Evolutionary conservation across 2,113 vertebrate genomes (phyloP), one percentile per base, ranked within the genome.

Genomic region (Epinephelus moara): DNA sequence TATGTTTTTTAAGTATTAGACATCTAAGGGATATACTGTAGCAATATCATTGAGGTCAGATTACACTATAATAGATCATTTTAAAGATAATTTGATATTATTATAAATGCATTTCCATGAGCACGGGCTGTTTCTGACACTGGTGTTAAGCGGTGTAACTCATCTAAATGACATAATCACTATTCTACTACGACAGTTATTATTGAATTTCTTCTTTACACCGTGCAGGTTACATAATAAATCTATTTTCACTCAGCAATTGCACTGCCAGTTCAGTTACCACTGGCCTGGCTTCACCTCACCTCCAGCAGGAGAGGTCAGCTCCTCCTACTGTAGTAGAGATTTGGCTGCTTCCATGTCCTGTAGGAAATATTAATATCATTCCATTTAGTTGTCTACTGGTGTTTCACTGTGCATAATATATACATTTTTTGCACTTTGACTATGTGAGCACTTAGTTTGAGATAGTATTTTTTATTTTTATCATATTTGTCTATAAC

Each of bases 261-360:
- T 79, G 30, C 11, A 10, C 70, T 69, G 17, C 18, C 19, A 33
- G 52, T 70, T 78, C n/a, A 33, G 14, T 72, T 14, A 12, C 19
- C 19, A 27, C 37, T 55, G 33, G 13, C 59, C 70, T 37, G 4
- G 49, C 18, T 69, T 83, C 67, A 85, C 53, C 52, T 90, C 56
- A 72, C 62, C 76, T 79, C n/a, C 21, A 81, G 23, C 61, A 56
- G 15, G 45, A 40, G 2, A 53, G 70, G 52, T 79, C 57, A 21
- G 57, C 71, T 67, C 84, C 87, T 80, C 84, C 85, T 49, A 64
- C 62, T 0, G 21, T 27, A 81, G 52, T 60, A 42, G 47, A 70
- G 66, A 52, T 23, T 42, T 6, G 61, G 85, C 33, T 86, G 68
- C 78, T 18, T 84, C 84, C 49, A 81, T 0, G 3, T 42, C 37